Evolutionary conservation across 2,113 vertebrate genomes (phyloP), one percentile per base, ranked within the genome.

Genomic region (Cyanistes caeruleus): DNA sequence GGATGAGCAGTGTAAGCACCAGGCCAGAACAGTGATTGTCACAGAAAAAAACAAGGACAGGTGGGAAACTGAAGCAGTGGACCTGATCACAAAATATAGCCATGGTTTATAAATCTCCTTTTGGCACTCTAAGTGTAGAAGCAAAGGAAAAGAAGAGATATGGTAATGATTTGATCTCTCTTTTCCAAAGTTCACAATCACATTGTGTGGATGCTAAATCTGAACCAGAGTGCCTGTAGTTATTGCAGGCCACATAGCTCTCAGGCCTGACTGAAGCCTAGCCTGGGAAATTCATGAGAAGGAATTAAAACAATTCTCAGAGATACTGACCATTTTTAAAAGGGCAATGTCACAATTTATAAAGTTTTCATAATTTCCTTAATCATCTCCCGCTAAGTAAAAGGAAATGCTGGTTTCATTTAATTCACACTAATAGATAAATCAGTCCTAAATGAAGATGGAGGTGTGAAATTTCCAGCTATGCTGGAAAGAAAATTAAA

Each of bases 11-110:
- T 15, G 35, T 5, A 12, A 89, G 65, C 11, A 62, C 43, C 37
- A 67, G n/a, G 23, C 43, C 39, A 35, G 28, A 65, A 23, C 37
- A 37, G 23, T 4, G 27, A 20, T 46, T 74, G 28, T 1, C 44
- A 24, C 23, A 48, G 35, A 8, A 7, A 3, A 30, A 23, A 23
- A 13, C 5, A 20, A 12, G 2, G 8, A 9, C 0, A 1, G 4
- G 10, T 3, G 7, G 6, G 14, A 33, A 39, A 53, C 2, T 53
- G 49, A 73, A 72, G 37, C 33, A 62, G 19, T 22, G 16, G 10
- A 9, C 20, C 13, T 69, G 51, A 48, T 3, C 68, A 35, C 9
- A 70, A 81, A 89, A 72, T n/a, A 18, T 4, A 51, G 9, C 24
- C 46, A 5, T 18, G 16, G 25, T 30, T 75, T 70, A 69, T 58